A percentile compares a stretch with the other conserved stretches of the same genome.
Conservation (phyloP, 2,113 vertebrate species). For the Seriola rivoliana region DNA sequence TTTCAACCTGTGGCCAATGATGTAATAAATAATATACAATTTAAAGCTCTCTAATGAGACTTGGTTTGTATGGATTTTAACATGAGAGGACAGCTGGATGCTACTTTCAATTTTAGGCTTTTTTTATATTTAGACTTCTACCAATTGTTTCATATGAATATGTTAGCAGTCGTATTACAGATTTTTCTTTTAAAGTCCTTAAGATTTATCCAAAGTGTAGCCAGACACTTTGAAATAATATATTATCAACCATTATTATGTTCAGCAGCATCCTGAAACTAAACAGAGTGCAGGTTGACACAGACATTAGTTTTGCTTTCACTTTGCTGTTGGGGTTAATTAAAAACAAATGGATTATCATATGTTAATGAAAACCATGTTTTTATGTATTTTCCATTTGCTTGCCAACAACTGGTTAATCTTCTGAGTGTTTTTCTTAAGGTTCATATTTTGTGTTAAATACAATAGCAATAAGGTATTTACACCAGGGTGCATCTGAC, state of each 20-base stretch:
- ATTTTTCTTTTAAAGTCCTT: not conserved
- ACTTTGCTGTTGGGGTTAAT: constrained; percentile 36
- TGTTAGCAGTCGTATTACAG: not conserved
- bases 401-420: constrained; percentile 25
- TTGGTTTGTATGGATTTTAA: not conserved
- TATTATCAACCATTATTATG: constrained; percentile 1
- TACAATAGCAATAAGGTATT: constrained; percentile 55
- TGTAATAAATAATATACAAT: not conserved
- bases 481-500: constrained; percentile 54
- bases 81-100: not conserved
- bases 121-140: not conserved
- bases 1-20: not conserved
- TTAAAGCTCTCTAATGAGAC: not conserved
- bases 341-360: constrained; percentile 44
- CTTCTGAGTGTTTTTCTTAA: constrained; percentile 33
- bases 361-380: constrained; percentile 43
- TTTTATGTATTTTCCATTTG: constrained; percentile 40
- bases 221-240: not conserved
- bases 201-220: not conserved
- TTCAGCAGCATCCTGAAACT: constrained; percentile 10
- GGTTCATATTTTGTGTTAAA: constrained; percentile 58
- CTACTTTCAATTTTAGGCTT: not conserved
- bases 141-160: not conserved
- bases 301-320: constrained; percentile 12
- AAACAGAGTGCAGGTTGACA: constrained; percentile 15